Percentiles rank a stretch among this genome's conserved stretches.
phyloP scores from a whole-genome alignment of 1,140 invertebrate species.

The Fopius arisanus region DNA sequence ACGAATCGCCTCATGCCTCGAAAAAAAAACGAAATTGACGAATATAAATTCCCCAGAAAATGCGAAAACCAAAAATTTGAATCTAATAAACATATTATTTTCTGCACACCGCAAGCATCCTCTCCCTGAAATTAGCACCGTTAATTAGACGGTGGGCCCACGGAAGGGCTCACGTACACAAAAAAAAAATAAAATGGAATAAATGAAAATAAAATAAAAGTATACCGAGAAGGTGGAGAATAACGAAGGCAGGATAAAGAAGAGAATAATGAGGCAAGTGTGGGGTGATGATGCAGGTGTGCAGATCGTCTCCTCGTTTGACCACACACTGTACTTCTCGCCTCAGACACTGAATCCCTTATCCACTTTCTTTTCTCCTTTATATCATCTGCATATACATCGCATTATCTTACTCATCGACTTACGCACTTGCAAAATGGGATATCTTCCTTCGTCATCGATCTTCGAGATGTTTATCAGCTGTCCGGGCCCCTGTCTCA shows the following conservation, averaged over 20 bases:
- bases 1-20: no score
- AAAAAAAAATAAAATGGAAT: background rate
- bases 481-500: background rate
- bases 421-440: background rate
- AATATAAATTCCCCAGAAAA: no score
- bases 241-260: background rate
- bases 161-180: background rate
- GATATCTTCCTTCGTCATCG: background rate
- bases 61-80: background rate
- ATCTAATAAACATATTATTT: background rate
- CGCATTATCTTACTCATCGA: background rate
- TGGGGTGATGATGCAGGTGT: constrained; percentile 12
- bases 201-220: background rate
- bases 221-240: background rate
- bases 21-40: no score
- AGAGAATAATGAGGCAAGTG: background rate
- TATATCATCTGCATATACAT: constrained; percentile 12
- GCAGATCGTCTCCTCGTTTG: constrained; percentile 10
- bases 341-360: background rate
- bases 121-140: constrained; percentile 12
- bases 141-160: constrained; percentile 1
- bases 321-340: constrained; percentile 1
- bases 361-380: constrained; percentile 1
- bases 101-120: background rate
- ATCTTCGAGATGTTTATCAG: background rate